These are phyloP conservation scores for Nansenia antarctica DNA, from an alignment of 2,113 vertebrate genomes.

Conservation along the genomic window DNA sequence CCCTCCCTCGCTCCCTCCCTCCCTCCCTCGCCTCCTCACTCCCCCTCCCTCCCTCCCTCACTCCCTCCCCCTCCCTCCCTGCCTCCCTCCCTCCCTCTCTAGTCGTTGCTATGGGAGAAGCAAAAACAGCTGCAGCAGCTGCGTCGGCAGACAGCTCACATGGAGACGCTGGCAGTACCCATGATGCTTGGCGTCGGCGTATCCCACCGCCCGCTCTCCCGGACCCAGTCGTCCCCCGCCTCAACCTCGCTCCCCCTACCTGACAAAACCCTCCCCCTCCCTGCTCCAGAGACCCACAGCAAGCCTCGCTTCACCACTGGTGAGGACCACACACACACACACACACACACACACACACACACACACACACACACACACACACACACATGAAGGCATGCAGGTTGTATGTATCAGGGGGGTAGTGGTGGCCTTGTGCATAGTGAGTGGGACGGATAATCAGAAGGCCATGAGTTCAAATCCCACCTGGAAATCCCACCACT, in stretches of 20 bases:
- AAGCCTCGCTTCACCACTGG: constrained; percentile 88
- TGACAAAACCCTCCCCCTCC: constrained; percentile 64
- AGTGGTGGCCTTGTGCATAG: too few relatives aligned
- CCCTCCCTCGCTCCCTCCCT: background rate
- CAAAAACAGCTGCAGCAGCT: constrained; percentile 84
- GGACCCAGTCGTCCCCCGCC: constrained; percentile 87
- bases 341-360: background rate
- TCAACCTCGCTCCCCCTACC: constrained; percentile 77
- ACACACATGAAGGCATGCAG: too few relatives aligned
- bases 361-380: too few relatives aligned
- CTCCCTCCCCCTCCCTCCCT: background rate
- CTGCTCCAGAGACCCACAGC: constrained; percentile 74
- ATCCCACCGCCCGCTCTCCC: constrained; percentile 83
- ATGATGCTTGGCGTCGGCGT: constrained; percentile 65
- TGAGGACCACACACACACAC: constrained; percentile 44
- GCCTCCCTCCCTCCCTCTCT: constrained; percentile 15
- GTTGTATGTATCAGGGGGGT: too few relatives aligned
- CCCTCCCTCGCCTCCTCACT: background rate
- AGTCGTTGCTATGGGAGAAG: constrained; percentile 89
- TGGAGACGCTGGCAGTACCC: constrained; percentile 75
- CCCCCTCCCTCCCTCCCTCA: background rate
- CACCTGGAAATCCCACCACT: too few relatives aligned
- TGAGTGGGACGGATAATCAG: too few relatives aligned
- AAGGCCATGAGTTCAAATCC: too few relatives aligned
- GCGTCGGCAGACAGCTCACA: constrained; percentile 75